Percentiles rank a stretch among this genome's conserved stretches.
These are phyloP conservation scores for Eupithecia vulgata DNA, from an alignment of 2,888 invertebrate species.

Conservation along the genomic window DNA sequence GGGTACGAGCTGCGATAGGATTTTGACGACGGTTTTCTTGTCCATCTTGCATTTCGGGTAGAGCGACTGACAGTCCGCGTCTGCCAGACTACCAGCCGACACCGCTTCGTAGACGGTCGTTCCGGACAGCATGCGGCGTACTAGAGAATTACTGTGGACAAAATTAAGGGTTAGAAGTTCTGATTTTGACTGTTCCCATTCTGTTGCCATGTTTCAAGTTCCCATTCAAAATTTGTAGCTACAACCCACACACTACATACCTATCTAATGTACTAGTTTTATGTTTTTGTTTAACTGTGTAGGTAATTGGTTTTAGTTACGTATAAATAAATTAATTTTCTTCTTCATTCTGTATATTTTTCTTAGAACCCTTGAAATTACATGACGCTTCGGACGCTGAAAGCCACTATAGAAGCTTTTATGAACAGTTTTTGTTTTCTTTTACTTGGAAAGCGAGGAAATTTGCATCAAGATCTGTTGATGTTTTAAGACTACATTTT, in stretches of 20 bases:
- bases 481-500: too few species aligned
- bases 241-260: too few species aligned
- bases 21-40: slow-evolving; percentile 86
- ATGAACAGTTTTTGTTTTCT: neutral
- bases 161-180: neutral
- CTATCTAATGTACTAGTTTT: too few species aligned
- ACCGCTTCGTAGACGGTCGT: slow-evolving; percentile 89
- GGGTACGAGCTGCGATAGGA: slow-evolving; percentile 88
- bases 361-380: neutral
- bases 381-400: neutral
- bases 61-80: slow-evolving; percentile 82
- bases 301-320: too few species aligned
- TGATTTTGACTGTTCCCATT: too few species aligned
- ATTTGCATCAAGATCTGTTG: neutral
- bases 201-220: too few species aligned
- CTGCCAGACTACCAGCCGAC: slow-evolving; percentile 85
- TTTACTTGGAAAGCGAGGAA: neutral
- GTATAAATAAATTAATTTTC: too few species aligned
- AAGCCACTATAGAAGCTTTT: neutral
- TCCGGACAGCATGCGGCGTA: slow-evolving; percentile 88
- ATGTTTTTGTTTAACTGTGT: too few species aligned
- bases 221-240: too few species aligned
- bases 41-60: slow-evolving; percentile 88
- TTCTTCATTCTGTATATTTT: neutral
- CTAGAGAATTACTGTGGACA: slow-evolving; percentile 85